A percentile compares a stretch with the other conserved stretches of the same genome.
Evolutionary conservation across 2,888 invertebrate species (phyloP).

Genomic region (Crossocerus cetratus): DNA sequence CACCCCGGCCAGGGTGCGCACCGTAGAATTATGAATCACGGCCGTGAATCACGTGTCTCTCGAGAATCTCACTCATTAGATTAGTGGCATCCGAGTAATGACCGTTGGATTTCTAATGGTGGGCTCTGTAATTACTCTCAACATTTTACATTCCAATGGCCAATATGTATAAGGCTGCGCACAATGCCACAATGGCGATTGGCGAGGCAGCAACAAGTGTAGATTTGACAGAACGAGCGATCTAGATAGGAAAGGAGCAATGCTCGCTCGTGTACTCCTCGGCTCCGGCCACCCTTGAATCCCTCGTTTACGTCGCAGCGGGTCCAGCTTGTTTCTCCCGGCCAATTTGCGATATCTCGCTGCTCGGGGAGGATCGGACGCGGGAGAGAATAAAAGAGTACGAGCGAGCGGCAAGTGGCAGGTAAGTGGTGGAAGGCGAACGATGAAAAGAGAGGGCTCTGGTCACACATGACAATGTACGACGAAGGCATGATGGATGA

Average conservation of each 20-base stretch:
- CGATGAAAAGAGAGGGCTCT: slow-evolving; percentile 39
- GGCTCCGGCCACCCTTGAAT: slow-evolving; percentile 38
- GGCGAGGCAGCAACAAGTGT: too few species aligned
- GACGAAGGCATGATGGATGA: slow-evolving; percentile 75
- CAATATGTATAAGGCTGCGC: too few species aligned
- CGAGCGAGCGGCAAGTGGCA: slow-evolving; percentile 4
- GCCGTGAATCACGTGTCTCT: slow-evolving; percentile 40
- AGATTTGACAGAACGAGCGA: too few species aligned
- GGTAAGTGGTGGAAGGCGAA: slow-evolving; percentile 1
- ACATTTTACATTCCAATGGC: too few species aligned
- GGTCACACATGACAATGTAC: slow-evolving; percentile 70
- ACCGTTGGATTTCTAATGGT: background rate
- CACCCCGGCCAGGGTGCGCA: slow-evolving; percentile 45
- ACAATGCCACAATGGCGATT: too few species aligned
- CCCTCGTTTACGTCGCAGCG: slow-evolving; percentile 37
- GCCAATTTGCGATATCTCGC: slow-evolving; percentile 51
- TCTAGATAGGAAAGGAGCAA: slow-evolving; percentile 27
- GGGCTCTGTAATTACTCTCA: background rate
- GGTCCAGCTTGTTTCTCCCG: slow-evolving; percentile 39
- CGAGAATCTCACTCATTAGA: slow-evolving; percentile 40
- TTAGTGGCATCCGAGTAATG: slow-evolving; percentile 30
- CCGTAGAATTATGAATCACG: slow-evolving; percentile 56
- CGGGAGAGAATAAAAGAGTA: slow-evolving; percentile 17
- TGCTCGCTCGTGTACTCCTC: background rate
- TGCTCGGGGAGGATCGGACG: slow-evolving; percentile 17